phyloP scores from a whole-genome alignment of 2,888 invertebrate species.

The Mesorhabditis belari region DNA sequence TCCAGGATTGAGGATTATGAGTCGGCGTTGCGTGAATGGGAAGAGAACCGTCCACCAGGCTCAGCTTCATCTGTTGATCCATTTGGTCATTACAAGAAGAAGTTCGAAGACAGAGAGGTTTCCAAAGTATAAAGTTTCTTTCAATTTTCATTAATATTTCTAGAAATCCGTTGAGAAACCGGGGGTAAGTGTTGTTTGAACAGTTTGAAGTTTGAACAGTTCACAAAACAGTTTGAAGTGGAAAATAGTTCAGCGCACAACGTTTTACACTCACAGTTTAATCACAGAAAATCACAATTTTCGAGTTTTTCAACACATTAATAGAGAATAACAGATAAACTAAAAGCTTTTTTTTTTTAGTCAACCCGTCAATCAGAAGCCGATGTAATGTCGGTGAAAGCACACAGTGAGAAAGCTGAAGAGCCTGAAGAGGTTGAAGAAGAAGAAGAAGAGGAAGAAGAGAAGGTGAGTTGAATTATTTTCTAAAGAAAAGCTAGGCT shows the following conservation, averaged over 20 bases:
- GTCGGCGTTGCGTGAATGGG: constrained; percentile 50
- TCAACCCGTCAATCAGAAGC: constrained; percentile 31
- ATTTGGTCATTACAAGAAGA: constrained; percentile 50
- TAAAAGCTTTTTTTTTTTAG: constrained; percentile 1
- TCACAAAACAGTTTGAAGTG: too few relatives aligned
- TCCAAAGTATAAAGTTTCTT: neutral
- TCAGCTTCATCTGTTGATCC: constrained; percentile 48
- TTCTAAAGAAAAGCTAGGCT: too few relatives aligned
- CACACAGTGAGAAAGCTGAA: constrained; percentile 12
- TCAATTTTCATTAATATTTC: too few relatives aligned
- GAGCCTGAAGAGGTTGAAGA: constrained; percentile 15
- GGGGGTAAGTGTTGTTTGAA: too few relatives aligned
- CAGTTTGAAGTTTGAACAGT: too few relatives aligned
- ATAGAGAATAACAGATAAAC: neutral
- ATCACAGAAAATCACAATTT: too few relatives aligned
- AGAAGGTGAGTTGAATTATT: too few relatives aligned
- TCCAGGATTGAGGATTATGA: constrained; percentile 51
- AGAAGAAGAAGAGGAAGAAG: constrained; percentile 9
- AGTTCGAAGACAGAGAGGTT: constrained; percentile 45
- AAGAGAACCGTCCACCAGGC: constrained; percentile 51
- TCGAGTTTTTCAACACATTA: too few relatives aligned
- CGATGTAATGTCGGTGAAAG: constrained; percentile 28
- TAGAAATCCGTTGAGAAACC: too few relatives aligned
- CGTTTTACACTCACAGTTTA: too few relatives aligned
- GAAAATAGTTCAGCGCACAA: too few relatives aligned